Evolutionary conservation across 2,888 invertebrate genomes (phyloP), one percentile per base, ranked within the genome.

Genomic region (Drosophila meridiana): DNA sequence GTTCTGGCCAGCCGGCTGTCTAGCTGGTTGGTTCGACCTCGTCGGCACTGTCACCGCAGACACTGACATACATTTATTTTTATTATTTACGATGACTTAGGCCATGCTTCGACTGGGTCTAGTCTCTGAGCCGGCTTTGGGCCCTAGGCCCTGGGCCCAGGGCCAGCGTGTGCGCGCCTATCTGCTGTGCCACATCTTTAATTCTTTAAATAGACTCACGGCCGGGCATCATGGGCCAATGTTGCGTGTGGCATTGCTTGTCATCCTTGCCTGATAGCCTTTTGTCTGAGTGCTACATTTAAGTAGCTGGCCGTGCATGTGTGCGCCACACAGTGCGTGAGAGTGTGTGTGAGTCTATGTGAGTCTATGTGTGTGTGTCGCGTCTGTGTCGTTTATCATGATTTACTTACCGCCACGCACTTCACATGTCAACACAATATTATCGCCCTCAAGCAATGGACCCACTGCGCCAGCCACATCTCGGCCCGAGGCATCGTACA

Each of bases 401-500:
- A 83, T 82, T 80, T 80, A 93, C 96, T 96, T 94, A 98, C 98
- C 98, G 86, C 97, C 97, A 89, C 97, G 95, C 70, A 97, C 98
- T 94, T 97, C 97, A 92, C 98, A 98, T 75, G 96, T 96, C 73
- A 98, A 94, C 42, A 96, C 95, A 82, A 98, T 94, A 83, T 96
- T 96, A 74, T 96, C 95, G 40, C 96, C 96, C 94, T 97, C 98
- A 90, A 96, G 95, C 89, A 97, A 94, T 53, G 97, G 97, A 14
- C 97, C 98, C 56, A 96, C 96, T 47, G 96, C 95, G 48, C 96
- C 96, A 68, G 97, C 96, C 59, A 97, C 95, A 90, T 96, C 96
- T 79, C 97, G 95, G 58, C 97, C 97, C 84, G 96, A 96, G 90
- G 96, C 96, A 93, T 97, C 97, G 92, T 97, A 96, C 83, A 98